Base-by-base conservation (phyloP, 2,113 vertebrate species). In the Gasterosteus aculeatus region DNA sequence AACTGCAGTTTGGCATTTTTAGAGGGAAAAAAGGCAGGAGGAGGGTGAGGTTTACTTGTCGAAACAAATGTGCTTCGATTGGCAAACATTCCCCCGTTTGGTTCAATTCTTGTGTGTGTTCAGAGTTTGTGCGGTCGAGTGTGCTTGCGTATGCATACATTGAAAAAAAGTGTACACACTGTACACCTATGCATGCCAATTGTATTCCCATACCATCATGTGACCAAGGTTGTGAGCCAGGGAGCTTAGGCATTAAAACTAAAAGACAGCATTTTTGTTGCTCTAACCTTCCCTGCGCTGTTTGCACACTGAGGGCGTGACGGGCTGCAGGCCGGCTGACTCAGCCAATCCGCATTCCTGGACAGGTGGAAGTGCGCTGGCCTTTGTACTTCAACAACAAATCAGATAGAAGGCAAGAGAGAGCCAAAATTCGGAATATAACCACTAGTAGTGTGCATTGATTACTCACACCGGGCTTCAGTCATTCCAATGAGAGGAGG, bases 331-430 rank as follows among this genome's bases (percentile, higher is more conserved):
- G 62, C 76, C 0, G 0, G 87, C 79, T 87, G 89, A 92, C 78
- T 92, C 87, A 89, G 78, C 84, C 75, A 44, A 78, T 80, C 19
- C 5, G 38, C 82, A 87, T 85, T 86, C 77, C 69, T 74, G 64
- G 42, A 72, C 57, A 67, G 49, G 78, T 82, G 64, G 16, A 73
- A 56, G 69, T 65, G 66, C 22, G 70, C 19, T 38, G 1, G 65
- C 46, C n/a, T 72, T 63, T 77, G 81, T 82, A 77, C 62, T 70
- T 38, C 42, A 58, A 4, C 64, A 87, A 77, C 78, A 88, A 80
- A 74, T 47, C 47, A 71, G 38, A 81, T 38, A 39, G 35, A 64
- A 56, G 66, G 31, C 4, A 42, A 68, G 29, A 46, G 56, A 26
- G 16, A 0, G 1, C 54, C 70, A 41, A 60, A 60, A 68, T 15